Percentiles rank a stretch among this genome's conserved stretches.
Conservation (phyloP, 2,888 invertebrate species). For the Eilema griseolum region DNA sequence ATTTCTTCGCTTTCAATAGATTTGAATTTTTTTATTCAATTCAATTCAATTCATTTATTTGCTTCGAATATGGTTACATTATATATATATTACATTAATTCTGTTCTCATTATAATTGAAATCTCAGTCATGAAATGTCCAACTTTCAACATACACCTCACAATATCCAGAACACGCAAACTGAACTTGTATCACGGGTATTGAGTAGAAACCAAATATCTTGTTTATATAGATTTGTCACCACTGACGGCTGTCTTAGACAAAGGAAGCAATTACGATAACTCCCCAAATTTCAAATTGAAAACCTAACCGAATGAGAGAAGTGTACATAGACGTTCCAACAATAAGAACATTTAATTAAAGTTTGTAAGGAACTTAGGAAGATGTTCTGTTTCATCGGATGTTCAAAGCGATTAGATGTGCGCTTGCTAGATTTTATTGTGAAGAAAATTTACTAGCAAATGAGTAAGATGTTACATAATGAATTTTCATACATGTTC, state of each 20-base stretch:
- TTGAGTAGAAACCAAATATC: background rate
- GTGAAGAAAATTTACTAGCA: background rate
- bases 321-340: conserved; percentile 14
- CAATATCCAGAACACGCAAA: background rate
- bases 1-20: background rate
- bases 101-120: too few relatives aligned
- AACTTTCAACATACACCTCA: background rate
- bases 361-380: conserved; percentile 13
- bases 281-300: conserved; percentile 15
- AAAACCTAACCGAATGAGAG: conserved; percentile 17
- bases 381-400: conserved; percentile 4
- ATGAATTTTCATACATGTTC: background rate
- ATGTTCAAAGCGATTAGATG: background rate
- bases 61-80: too few relatives aligned
- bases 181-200: background rate
- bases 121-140: background rate
- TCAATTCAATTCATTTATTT: too few relatives aligned
- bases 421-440: background rate
- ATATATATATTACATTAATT: too few relatives aligned
- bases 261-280: conserved; percentile 23
- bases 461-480: background rate
- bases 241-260: background rate
- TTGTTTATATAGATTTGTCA: conserved; percentile 8
- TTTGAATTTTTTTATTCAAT: too few relatives aligned
- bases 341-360: conserved; percentile 21